phyloP scores from a whole-genome alignment of 2,113 vertebrate genomes.

The Oriolus oriolus region DNA sequence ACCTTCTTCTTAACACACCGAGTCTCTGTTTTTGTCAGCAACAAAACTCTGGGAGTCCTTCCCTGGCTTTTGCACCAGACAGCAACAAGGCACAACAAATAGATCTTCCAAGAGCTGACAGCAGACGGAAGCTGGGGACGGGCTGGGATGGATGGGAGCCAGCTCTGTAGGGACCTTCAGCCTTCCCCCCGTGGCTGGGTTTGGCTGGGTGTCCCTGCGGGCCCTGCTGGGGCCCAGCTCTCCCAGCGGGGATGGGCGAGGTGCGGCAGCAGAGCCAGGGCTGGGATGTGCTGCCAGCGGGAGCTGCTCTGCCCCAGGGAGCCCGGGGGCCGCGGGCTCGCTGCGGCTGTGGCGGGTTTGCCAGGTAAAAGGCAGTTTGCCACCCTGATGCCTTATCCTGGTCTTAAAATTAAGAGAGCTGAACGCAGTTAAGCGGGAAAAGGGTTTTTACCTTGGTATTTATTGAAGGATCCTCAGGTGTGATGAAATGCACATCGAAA shows the following conservation, averaged over 20 bases:
- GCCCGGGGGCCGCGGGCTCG: not conserved
- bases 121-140: rapidly evolving
- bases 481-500: too few relatives aligned
- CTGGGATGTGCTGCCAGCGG: rapidly evolving
- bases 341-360: too few relatives aligned
- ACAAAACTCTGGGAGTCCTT: not conserved
- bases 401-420: too few relatives aligned
- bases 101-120: not conserved
- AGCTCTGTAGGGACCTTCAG: not conserved
- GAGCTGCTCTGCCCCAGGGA: not conserved
- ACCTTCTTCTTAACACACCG: not conserved
- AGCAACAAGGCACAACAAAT: not conserved
- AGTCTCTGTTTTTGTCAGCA: not conserved
- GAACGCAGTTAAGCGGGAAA: too few relatives aligned
- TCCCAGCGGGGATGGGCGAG: rapidly evolving
- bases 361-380: not conserved
- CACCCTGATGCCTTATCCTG: too few relatives aligned
- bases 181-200: rapidly evolving
- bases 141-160: not conserved
- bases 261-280: rapidly evolving
- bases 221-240: not conserved
- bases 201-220: not conserved
- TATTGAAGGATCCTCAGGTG: too few relatives aligned
- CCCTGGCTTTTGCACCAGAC: not conserved
- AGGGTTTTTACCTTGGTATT: too few relatives aligned